Conservation (phyloP, 2,888 invertebrate species). For the Cheilosia pagana region DNA sequence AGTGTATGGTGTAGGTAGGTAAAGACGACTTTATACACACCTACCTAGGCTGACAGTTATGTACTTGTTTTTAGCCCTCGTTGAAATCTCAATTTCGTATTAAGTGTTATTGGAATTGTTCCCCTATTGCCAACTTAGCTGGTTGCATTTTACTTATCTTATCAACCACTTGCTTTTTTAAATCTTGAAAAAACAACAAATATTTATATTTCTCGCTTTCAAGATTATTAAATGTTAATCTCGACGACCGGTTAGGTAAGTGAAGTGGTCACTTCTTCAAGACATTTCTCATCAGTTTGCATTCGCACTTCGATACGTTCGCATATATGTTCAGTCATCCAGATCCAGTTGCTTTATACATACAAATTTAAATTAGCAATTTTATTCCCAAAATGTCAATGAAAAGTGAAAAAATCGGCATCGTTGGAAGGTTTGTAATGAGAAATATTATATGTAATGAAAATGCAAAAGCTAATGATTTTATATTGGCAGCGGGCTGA, state of each 20-base stretch:
- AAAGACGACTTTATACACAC: background rate
- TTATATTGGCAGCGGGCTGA: conserved; percentile 89
- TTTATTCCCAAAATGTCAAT: conserved; percentile 76
- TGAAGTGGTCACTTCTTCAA: conserved; percentile 9
- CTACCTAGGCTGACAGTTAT: background rate
- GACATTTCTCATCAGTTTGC: conserved; percentile 26
- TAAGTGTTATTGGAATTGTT: background rate
- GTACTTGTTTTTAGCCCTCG: background rate
- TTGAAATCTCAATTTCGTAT: background rate
- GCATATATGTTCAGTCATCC: background rate
- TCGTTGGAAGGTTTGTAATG: conserved; percentile 88
- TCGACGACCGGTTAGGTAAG: conserved; percentile 25
- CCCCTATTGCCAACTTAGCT: background rate
- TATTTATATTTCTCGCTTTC: conserved; percentile 33
- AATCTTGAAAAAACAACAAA: conserved; percentile 18
- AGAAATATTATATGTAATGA: background rate
- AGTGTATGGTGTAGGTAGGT: background rate
- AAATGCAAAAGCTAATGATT: background rate
- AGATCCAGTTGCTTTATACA: background rate
- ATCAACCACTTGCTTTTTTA: conserved; percentile 27
- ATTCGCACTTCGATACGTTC: conserved; percentile 38
- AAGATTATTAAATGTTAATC: conserved; percentile 11
- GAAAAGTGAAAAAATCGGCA: conserved; percentile 89
- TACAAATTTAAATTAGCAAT: background rate
- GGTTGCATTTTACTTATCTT: conserved; percentile 34